Base-by-base conservation (phyloP, 2,113 vertebrate genomes). In the Albula goreensis region DNA sequence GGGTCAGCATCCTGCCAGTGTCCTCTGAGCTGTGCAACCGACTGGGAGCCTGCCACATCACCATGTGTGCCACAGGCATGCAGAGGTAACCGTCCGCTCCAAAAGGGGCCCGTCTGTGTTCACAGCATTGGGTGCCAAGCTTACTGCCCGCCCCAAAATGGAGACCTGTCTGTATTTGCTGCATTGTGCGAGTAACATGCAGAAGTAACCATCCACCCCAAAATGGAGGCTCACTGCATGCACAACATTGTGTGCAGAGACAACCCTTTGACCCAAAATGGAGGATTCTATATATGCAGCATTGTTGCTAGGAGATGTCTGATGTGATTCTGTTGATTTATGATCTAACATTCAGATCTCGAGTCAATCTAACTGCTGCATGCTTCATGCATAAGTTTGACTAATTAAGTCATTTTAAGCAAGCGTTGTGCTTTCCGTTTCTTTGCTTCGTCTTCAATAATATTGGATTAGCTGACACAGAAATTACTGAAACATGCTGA, bases 1-100 rank as follows among this genome's bases (percentile, higher is more conserved):
- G 95, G 48, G 91, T 94, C 0, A 91, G 93, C 22, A 91, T 96
- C 86, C 87, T 96, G 5, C 94, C 96, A 0, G 81, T 96, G 31
- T 96, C 96, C 66, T 96, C 94, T 0, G 96, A 97, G 91, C 95
- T 97, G 85, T 96, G 96, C 52, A 96, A 96, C 31, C 94, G 96
- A 0, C 94, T 97, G 52, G 96, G 96, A 5, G 96, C 96, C 25
- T 96, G 96, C 51, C 96, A 97, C 90, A 90, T 96, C 0, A 89
- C 93, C 7, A 94, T 96, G 95, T 96, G 96, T 0, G 90, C 93
- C 89, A 96, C 95, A 0, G 96, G 96, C 4, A 96, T 97, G 96
- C 96, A 97, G 85, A 98, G 98, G 98, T 99, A 90, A 92, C 15
- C 10, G 6, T 41, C 78, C 31, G 17, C 41, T 22, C 31, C 17